Evolutionary conservation across 2,113 vertebrate species (phyloP).

Genomic region (Nannospalax galili): DNA sequence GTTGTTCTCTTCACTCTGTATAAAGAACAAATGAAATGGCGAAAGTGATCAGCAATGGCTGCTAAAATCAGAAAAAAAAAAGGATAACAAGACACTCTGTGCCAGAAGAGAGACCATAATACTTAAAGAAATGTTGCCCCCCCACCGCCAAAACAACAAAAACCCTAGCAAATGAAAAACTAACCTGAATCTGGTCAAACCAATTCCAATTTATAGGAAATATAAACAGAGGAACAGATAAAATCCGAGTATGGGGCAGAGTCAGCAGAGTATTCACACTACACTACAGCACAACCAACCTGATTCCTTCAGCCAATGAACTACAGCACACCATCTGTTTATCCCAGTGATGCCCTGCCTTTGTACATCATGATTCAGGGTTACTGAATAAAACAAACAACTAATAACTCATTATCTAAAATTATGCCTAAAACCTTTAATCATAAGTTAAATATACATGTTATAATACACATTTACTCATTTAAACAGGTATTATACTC

Average conservation of each 20-base stretch:
- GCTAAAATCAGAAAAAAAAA: not conserved
- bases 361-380: no score
- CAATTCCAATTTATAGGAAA: not conserved
- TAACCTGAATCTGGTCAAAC: not conserved
- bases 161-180: not conserved
- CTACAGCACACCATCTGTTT: not conserved
- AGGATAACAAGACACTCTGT: not conserved
- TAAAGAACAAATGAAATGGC: not conserved
- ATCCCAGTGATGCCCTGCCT: no score
- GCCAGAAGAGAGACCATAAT: not conserved
- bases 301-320: not conserved
- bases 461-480: not conserved
- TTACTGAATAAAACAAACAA: no score
- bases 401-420: no score
- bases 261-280: no score
- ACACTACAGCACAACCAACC: no score
- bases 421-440: no score
- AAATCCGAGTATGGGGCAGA: no score
- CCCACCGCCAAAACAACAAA: not conserved
- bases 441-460: not conserved
- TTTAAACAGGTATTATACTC: not conserved
- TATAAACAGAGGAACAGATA: not conserved
- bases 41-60: not conserved
- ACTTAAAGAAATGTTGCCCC: not conserved
- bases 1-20: not conserved